Percentiles rank a stretch among this genome's conserved stretches.
Conservation (phyloP, 2,113 vertebrate species). For the Cromileptes altivelis region DNA sequence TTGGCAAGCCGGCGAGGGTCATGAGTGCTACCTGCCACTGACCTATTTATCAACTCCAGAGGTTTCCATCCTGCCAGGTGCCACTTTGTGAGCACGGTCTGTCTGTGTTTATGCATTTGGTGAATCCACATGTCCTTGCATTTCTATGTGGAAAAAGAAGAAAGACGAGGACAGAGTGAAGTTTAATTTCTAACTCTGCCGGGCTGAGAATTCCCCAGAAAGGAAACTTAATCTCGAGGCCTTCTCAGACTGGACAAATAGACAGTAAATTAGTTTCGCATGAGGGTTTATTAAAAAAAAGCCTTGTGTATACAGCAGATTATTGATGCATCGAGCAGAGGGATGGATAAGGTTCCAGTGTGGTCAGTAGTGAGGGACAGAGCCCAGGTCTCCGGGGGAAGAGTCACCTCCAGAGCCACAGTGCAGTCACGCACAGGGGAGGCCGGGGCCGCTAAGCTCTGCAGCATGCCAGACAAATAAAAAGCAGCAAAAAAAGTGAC, state of each 20-base stretch:
- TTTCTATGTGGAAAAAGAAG: constrained; percentile 45
- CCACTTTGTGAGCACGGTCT: constrained; percentile 26
- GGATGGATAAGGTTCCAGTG: constrained; percentile 77
- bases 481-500: neutral
- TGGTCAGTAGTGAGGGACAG: constrained; percentile 55
- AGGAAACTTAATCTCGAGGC: constrained; percentile 81
- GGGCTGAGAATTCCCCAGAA: constrained; percentile 80
- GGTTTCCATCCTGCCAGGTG: constrained; percentile 54
- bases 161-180: constrained; percentile 56
- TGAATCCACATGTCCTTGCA: constrained; percentile 24
- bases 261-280: constrained; percentile 86
- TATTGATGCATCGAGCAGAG: constrained; percentile 77
- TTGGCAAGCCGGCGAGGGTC: constrained; percentile 37
- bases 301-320: constrained; percentile 79
- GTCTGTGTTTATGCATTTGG: constrained; percentile 26
- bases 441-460: neutral
- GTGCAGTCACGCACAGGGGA: constrained; percentile 54
- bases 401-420: constrained; percentile 59
- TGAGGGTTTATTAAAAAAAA: constrained; percentile 83
- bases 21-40: constrained; percentile 58
- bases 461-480: constrained; percentile 23
- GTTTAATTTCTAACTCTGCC: constrained; percentile 76
- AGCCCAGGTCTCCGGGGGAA: constrained; percentile 57
- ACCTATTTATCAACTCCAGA: constrained; percentile 57
- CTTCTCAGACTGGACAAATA: constrained; percentile 84